Percentiles rank a stretch among this genome's conserved stretches.
Evolutionary conservation across 2,888 invertebrate species (phyloP).

Genomic region (Apamea sordens): DNA sequence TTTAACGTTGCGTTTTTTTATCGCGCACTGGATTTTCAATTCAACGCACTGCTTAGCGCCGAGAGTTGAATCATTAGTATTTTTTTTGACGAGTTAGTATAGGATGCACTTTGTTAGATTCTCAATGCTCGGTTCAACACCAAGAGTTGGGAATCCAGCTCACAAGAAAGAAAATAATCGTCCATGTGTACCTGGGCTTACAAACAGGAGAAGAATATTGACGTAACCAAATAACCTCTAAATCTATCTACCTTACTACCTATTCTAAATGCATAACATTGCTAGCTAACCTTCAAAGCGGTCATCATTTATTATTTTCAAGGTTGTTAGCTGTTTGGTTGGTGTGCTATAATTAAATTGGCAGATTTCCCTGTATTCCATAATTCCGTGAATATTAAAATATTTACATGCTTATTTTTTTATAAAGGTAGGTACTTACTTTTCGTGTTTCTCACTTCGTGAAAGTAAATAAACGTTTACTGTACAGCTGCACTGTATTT

Average conservation of each 20-base stretch:
- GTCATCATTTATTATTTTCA: constrained; percentile 47
- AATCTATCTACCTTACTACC: background rate
- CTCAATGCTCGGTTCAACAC: background rate
- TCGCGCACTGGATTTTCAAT: background rate
- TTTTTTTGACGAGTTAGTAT: too few relatives aligned
- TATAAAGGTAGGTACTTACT: constrained; percentile 53
- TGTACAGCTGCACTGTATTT: background rate
- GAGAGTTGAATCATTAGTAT: background rate
- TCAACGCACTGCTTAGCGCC: too few relatives aligned
- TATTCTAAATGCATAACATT: background rate
- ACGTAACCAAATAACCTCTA: constrained; percentile 35
- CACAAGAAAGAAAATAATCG: background rate
- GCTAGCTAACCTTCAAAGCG: constrained; percentile 34
- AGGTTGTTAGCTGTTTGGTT: constrained; percentile 41
- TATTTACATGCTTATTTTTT: background rate
- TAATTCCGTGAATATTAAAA: constrained; percentile 20
- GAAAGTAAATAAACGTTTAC: background rate
- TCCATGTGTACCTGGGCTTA: background rate
- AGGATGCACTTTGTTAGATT: too few relatives aligned
- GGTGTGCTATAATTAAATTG: constrained; percentile 42
- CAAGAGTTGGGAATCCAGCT: background rate
- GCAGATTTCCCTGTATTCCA: constrained; percentile 42
- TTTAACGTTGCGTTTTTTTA: background rate
- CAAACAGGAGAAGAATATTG: background rate
- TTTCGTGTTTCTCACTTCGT: constrained; percentile 26